Conservation (phyloP, 92 coral and sea anemone genomes). For the Micromussa lordhowensis region DNA sequence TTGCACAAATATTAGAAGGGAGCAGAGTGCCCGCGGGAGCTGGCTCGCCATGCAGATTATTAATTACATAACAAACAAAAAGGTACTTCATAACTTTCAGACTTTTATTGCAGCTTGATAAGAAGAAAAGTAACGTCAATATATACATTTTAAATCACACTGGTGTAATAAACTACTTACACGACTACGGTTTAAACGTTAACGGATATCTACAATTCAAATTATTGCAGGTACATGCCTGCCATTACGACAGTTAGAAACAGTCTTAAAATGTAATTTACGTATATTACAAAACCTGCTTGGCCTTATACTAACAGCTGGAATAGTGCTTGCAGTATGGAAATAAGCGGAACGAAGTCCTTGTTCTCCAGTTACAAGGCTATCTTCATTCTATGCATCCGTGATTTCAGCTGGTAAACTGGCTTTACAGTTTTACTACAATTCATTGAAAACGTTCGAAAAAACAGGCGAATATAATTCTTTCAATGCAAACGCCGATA, state of each 20-base stretch:
- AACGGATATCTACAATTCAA: too few relatives aligned
- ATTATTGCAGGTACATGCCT: too few relatives aligned
- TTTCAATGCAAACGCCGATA: too few relatives aligned
- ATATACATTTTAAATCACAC: background rate
- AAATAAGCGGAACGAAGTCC: too few relatives aligned
- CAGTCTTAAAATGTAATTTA: too few relatives aligned
- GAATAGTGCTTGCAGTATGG: background rate
- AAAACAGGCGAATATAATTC: background rate
- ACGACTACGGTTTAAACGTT: background rate
- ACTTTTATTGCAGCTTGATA: background rate
- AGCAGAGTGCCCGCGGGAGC: too few relatives aligned
- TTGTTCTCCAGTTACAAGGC: too few relatives aligned
- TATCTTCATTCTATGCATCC: too few relatives aligned
- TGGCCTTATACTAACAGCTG: background rate
- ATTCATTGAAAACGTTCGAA: background rate
- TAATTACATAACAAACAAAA: background rate
- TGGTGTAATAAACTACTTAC: background rate
- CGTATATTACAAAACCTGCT: background rate
- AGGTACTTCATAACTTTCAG: background rate
- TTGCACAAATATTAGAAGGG: too few relatives aligned
- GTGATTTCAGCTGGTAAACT: background rate
- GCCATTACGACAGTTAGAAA: too few relatives aligned
- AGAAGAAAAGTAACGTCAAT: background rate
- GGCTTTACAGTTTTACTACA: background rate
- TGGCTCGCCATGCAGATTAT: too few relatives aligned